Conservation (phyloP, 1,140 invertebrate genomes). For the Magallana angulata region DNA sequence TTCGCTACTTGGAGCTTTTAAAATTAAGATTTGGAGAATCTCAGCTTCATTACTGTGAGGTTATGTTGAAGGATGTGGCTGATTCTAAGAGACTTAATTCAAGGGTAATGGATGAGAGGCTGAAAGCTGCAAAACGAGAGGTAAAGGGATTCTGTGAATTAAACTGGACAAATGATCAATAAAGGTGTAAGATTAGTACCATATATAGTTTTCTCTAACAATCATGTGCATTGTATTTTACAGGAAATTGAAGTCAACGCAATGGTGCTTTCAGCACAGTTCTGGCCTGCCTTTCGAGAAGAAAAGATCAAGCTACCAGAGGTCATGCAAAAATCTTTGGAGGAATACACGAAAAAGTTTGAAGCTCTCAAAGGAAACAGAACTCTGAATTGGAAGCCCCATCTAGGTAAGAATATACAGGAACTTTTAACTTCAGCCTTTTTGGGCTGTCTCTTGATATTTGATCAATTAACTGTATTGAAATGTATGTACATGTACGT, state of each 20-base stretch:
- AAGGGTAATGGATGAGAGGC: conserved; percentile 86
- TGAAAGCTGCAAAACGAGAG: conserved; percentile 62
- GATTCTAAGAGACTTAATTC: conserved; percentile 90
- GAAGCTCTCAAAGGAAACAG: conserved; percentile 96
- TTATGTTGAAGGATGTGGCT: conserved; percentile 98
- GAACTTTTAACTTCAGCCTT: no score
- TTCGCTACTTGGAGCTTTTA: conserved; percentile 95
- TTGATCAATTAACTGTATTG: no score
- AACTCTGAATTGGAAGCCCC: conserved; percentile 95
- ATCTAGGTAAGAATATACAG: conserved; percentile 84
- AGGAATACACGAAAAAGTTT: conserved; percentile 93
- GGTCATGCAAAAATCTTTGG: conserved; percentile 89
- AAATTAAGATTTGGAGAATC: conserved; percentile 96
- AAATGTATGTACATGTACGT: no score
- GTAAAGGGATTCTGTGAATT: conserved; percentile 38
- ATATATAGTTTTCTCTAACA: no score
- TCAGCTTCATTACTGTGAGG: conserved; percentile 97
- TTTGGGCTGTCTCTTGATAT: no score
- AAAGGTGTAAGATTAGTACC: no score
- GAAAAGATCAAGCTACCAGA: conserved; percentile 93
- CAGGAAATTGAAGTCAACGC: conserved; percentile 86
- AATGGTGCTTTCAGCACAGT: conserved; percentile 97
- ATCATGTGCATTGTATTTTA: neutral
- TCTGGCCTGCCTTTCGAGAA: conserved; percentile 98
- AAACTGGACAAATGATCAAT: no score